Conservation (phyloP, 2,113 vertebrate genomes). For the Paramormyrops kingsleyae region DNA sequence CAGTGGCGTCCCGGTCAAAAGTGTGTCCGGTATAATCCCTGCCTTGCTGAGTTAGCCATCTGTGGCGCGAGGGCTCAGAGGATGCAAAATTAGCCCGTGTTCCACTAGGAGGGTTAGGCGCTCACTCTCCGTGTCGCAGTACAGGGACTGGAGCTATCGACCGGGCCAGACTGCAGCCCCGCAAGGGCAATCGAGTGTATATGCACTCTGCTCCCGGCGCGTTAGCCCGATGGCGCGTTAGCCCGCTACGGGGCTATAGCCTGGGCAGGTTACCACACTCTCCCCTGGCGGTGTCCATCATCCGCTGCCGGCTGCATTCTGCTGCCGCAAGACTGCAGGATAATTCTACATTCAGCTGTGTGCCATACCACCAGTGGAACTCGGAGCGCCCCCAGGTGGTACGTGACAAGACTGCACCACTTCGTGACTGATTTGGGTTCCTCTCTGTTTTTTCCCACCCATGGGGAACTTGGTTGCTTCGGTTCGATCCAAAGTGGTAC, state of each 20-base stretch:
- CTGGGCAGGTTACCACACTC: background rate
- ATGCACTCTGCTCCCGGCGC: background rate
- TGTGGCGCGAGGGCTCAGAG: background rate
- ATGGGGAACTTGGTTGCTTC: background rate
- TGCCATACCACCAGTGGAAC: background rate
- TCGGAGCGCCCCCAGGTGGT: background rate
- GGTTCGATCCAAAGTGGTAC: background rate
- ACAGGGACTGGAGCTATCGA: background rate
- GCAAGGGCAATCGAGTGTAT: background rate
- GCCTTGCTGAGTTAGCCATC: slow-evolving; percentile 3
- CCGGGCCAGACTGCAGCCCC: background rate
- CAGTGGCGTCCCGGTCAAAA: background rate
- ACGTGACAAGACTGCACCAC: background rate
- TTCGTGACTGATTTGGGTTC: background rate
- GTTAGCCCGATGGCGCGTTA: background rate
- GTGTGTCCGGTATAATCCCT: background rate
- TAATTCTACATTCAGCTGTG: background rate
- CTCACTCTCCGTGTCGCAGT: background rate
- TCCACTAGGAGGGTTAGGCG: background rate
- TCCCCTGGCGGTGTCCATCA: background rate
- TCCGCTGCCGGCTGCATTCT: background rate
- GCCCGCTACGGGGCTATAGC: background rate
- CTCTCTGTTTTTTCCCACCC: background rate
- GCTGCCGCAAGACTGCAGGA: background rate
- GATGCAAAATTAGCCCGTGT: background rate